Conservation (phyloP, 2,797 vertebrate genomes). For the Enoplosus armatus region DNA sequence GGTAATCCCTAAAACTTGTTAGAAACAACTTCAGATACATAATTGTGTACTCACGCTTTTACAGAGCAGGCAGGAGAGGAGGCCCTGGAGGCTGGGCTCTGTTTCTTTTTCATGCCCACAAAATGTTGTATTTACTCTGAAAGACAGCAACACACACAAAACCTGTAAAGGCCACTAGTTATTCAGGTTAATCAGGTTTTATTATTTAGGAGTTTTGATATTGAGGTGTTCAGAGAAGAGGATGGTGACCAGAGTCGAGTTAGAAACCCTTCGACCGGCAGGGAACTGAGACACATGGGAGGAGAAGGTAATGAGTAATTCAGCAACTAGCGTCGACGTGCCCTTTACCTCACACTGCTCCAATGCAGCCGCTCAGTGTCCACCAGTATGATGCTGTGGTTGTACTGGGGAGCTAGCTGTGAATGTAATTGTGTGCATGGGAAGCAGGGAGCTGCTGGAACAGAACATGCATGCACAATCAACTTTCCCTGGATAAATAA, state of each 20-base stretch:
- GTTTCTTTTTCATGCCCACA: background rate
- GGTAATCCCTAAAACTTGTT: constrained; percentile 21
- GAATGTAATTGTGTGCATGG: constrained; percentile 38
- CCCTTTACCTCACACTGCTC: constrained; percentile 15
- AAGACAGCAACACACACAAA: background rate
- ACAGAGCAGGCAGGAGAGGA: no score
- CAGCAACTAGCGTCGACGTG: background rate
- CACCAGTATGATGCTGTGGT: constrained; percentile 22
- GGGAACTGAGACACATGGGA: background rate
- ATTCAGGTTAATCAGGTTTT: background rate
- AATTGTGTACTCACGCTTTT: background rate
- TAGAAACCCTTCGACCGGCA: background rate
- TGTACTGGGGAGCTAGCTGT: constrained; percentile 37
- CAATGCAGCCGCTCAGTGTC: constrained; percentile 19
- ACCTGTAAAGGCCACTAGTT: background rate
- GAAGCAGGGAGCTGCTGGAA: constrained; percentile 31
- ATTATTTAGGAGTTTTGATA: background rate
- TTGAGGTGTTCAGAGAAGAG: background rate
- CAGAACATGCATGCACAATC: constrained; percentile 47
- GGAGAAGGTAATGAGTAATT: constrained; percentile 47
- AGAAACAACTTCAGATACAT: constrained; percentile 1
- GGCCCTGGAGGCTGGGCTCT: background rate
- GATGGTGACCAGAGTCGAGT: constrained; percentile 6
- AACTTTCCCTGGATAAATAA: constrained; percentile 47
- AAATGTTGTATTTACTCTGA: background rate